Percentiles rank a stretch among this genome's conserved stretches.
phyloP scores from a whole-genome alignment of 2,888 invertebrate genomes.

The Cosmorhoe ocellata region DNA sequence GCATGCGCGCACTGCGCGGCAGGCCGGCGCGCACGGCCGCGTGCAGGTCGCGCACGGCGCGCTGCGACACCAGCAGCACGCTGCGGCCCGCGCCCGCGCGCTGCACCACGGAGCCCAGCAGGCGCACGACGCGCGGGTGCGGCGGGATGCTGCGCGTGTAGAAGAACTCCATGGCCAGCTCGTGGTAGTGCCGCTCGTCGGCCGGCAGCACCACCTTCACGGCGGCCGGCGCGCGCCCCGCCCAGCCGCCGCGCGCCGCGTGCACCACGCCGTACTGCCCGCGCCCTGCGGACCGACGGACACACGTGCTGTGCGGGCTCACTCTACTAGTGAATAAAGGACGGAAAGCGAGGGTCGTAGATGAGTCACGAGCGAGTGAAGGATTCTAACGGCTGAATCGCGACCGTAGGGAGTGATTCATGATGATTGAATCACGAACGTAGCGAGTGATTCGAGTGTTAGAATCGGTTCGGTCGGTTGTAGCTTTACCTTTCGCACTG shows the following conservation, averaged over 20 bases:
- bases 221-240: constrained; percentile 87
- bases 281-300: no score
- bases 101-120: constrained; percentile 92
- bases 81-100: constrained; percentile 81
- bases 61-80: constrained; percentile 91
- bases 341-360: no score
- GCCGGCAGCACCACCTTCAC: constrained; percentile 94
- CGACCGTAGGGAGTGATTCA: no score
- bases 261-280: constrained; percentile 96
- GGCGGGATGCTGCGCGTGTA: constrained; percentile 93
- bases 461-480: no score
- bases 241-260: constrained; percentile 88
- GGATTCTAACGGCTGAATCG: no score
- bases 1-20: constrained; percentile 83
- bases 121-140: constrained; percentile 89
- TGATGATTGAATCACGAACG: no score
- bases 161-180: constrained; percentile 95
- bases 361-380: no score
- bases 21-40: constrained; percentile 88
- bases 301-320: no score
- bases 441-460: no score
- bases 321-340: no score
- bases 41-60: constrained; percentile 89
- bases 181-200: constrained; percentile 94
- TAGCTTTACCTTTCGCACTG: no score